Evolutionary conservation across 2,797 vertebrate species (phyloP).

Genomic region (Limnodromus scolopaceus): DNA sequence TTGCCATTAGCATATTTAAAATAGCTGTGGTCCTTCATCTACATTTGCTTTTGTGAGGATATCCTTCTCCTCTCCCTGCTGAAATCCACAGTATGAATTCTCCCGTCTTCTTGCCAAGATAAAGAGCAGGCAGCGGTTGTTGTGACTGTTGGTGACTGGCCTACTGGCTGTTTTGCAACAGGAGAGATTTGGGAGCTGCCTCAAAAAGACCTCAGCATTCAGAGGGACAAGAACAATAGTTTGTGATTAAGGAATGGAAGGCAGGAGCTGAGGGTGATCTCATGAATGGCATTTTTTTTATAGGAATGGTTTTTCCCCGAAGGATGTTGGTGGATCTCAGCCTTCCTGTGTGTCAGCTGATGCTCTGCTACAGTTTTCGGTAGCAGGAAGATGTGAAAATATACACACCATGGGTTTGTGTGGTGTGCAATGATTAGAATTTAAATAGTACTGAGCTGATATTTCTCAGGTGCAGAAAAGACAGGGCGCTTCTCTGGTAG

Average conservation of each 20-base stretch:
- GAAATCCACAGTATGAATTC: constrained; percentile 51
- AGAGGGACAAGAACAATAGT: constrained; percentile 55
- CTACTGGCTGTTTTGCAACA: constrained; percentile 61
- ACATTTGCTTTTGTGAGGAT: constrained; percentile 58
- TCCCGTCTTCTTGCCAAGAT: constrained; percentile 56
- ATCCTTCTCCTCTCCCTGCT: constrained; percentile 33
- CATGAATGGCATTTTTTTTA: constrained; percentile 25
- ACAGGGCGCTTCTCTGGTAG: neutral
- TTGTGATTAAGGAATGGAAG: constrained; percentile 50
- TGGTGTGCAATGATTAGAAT: neutral
- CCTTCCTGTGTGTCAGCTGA: constrained; percentile 35
- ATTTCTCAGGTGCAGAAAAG: neutral
- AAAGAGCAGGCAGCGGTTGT: constrained; percentile 65
- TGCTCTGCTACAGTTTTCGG: neutral
- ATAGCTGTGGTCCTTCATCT: constrained; percentile 62
- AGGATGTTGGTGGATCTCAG: constrained; percentile 46
- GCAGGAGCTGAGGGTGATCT: constrained; percentile 42
- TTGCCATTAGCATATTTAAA: constrained; percentile 59
- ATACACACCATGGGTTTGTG: neutral
- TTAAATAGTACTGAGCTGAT: neutral
- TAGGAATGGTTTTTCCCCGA: constrained; percentile 1
- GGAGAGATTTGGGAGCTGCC: constrained; percentile 63
- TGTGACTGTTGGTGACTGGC: constrained; percentile 60
- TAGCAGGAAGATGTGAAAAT: constrained; percentile 13
- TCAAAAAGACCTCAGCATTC: constrained; percentile 52